Conservation (phyloP, 2,113 vertebrate species). For the Neodon shergylaensis region DNA sequence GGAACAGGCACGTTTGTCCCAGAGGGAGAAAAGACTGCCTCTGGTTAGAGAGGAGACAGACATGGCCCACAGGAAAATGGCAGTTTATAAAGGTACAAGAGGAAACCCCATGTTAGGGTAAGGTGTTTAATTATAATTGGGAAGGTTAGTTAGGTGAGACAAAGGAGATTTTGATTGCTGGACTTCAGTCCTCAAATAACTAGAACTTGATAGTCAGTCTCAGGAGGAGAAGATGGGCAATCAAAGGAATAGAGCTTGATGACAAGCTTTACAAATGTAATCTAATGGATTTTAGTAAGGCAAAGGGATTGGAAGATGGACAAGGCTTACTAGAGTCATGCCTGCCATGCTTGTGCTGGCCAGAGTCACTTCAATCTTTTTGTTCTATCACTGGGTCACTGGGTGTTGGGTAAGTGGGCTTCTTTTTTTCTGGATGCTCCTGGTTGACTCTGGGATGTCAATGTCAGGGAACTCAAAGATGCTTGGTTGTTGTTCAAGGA, state of each 20-base stretch:
- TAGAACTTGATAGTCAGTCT: background rate
- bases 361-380: background rate
- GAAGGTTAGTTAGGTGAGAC: background rate
- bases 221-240: background rate
- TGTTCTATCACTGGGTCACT: background rate
- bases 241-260: background rate
- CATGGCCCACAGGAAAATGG: background rate
- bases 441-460: background rate
- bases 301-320: background rate
- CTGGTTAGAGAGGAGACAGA: background rate
- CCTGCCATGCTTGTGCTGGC: background rate
- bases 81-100: background rate
- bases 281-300: background rate
- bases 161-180: background rate
- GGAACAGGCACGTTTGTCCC: background rate
- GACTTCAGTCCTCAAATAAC: background rate
- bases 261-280: rapidly evolving
- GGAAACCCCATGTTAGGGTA: background rate
- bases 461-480: background rate
- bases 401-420: background rate
- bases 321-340: background rate
- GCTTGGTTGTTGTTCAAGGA: background rate
- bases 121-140: background rate
- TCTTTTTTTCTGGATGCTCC: background rate
- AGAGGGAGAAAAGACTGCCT: background rate